Evolutionary conservation across 2,113 vertebrate genomes (phyloP).

Genomic region (Pteruthius melanotis): DNA sequence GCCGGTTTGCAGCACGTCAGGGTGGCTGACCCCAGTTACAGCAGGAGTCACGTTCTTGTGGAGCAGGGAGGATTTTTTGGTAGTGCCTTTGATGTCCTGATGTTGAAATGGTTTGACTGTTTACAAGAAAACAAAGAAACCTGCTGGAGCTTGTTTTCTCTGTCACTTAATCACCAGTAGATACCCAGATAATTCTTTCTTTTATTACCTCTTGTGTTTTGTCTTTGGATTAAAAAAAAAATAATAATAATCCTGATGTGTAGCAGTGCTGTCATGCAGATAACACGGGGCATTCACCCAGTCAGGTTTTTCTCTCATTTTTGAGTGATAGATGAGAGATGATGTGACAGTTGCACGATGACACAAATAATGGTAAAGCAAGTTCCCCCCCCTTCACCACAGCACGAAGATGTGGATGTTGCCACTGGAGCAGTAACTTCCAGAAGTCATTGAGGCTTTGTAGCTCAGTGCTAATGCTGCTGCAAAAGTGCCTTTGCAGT

Average conservation of each 20-base stretch:
- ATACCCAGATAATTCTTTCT: not conserved
- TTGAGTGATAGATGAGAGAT: not conserved
- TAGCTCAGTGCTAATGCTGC: not conserved
- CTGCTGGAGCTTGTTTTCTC: not conserved
- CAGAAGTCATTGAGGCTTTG: not conserved
- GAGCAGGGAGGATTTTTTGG: not conserved
- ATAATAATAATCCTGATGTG: not conserved
- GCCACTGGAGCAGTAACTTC: not conserved
- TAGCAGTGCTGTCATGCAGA: not conserved
- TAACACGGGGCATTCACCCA: not conserved
- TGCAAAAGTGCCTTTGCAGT: not conserved
- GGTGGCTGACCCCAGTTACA: not conserved
- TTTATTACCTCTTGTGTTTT: not conserved
- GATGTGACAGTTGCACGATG: not conserved
- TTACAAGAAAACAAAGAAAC: not conserved
- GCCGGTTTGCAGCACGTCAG: not conserved
- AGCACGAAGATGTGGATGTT: not conserved
- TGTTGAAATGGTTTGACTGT: not conserved
- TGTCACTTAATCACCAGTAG: not conserved
- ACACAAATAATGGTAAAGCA: not conserved
- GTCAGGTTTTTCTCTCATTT: not conserved
- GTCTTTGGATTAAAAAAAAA: not conserved
- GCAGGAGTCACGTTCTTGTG: not conserved
- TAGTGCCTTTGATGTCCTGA: not conserved
- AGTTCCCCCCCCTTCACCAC: not conserved